Evolutionary conservation across 2,888 invertebrate genomes (phyloP).

Genomic region (Meganola albula): DNA sequence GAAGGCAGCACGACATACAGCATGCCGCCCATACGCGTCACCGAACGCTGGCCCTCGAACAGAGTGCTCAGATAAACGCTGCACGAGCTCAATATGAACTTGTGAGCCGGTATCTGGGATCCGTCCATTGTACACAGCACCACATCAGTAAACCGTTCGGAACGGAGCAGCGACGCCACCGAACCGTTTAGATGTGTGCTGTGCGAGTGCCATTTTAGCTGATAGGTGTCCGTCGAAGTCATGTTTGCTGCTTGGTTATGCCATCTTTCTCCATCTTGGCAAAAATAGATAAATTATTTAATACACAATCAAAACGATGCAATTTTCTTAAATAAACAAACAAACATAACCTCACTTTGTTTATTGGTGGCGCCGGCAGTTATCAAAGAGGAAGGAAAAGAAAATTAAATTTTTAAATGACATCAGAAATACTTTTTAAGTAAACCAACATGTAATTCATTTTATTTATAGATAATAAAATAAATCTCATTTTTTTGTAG

Average conservation of each 20-base stretch:
- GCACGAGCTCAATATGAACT: constrained; percentile 90
- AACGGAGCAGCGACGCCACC: constrained; percentile 85
- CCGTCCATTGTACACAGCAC: constrained; percentile 87
- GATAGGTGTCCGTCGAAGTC: constrained; percentile 86
- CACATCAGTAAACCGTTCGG: constrained; percentile 90
- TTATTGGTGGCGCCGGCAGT: too few species aligned
- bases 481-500: too few species aligned
- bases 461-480: too few species aligned
- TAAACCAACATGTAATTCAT: too few species aligned
- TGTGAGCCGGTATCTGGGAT: constrained; percentile 89
- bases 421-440: too few species aligned
- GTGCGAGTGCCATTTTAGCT: constrained; percentile 93
- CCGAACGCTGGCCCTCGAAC: constrained; percentile 69
- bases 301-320: background rate
- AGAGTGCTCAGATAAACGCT: constrained; percentile 74
- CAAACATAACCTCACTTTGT: background rate
- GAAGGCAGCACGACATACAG: constrained; percentile 87
- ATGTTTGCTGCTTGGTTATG: constrained; percentile 35
- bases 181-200: constrained; percentile 89
- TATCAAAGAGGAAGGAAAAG: too few species aligned
- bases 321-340: too few species aligned
- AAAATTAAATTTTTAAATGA: too few species aligned
- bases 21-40: constrained; percentile 70
- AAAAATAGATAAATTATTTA: constrained; percentile 5
- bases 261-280: constrained; percentile 26